Evolutionary conservation across 2,888 invertebrate genomes (phyloP).

Genomic region (Epiblema foenella): DNA sequence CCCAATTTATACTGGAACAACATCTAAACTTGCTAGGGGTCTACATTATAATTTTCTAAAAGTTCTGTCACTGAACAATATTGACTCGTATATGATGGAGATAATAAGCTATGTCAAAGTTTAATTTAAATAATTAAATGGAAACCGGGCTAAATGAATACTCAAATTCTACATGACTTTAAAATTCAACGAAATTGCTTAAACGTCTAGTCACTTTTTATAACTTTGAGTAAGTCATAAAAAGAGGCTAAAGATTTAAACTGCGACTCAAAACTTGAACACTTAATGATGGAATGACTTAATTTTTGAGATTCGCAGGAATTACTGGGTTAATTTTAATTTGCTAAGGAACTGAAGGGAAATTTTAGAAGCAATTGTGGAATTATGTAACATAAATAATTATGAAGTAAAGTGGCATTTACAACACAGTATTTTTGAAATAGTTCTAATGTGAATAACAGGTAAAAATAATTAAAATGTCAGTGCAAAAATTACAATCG

Average conservation of each 20-base stretch:
- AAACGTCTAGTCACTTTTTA: no score
- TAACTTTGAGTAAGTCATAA: no score
- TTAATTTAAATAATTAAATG: not conserved
- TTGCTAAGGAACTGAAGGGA: not conserved
- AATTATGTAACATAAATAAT: no score
- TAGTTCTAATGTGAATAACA: not conserved
- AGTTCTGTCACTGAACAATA: no score
- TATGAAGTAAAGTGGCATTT: no score
- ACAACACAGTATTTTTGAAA: no score
- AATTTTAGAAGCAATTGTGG: not conserved
- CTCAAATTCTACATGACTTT: slow-evolving; percentile 7
- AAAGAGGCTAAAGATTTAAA: slow-evolving; percentile 28
- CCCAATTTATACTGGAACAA: no score
- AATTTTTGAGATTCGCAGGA: slow-evolving; percentile 33
- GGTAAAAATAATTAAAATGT: not conserved
- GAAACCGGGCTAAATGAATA: not conserved
- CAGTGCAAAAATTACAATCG: not conserved
- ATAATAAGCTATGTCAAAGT: no score
- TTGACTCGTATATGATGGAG: no score
- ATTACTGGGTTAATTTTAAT: slow-evolving; percentile 24
- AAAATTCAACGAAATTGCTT: slow-evolving; percentile 29
- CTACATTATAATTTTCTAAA: no score
- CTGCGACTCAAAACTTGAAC: slow-evolving; percentile 24
- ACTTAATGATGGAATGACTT: slow-evolving; percentile 38
- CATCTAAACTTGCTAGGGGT: no score